Conservation (phyloP, 2,113 vertebrate species). For the Mola mola region DNA sequence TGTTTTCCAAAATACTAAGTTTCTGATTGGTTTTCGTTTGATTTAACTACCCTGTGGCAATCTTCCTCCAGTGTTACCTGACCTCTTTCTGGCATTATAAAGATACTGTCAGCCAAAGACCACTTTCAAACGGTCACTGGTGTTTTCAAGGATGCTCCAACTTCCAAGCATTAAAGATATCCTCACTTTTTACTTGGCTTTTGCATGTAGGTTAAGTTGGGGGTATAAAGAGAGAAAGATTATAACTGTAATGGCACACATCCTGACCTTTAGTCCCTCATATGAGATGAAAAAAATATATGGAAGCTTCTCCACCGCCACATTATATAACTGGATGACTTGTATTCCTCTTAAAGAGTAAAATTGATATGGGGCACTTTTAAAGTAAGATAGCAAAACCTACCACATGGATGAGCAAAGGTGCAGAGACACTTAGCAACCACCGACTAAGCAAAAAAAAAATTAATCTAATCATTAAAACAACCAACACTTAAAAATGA, state of each 20-base stretch:
- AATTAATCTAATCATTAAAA: background rate
- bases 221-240: too few relatives aligned
- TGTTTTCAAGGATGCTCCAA: too few relatives aligned
- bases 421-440: background rate
- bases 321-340: background rate
- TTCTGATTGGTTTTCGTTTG: background rate
- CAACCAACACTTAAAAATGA: background rate
- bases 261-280: background rate
- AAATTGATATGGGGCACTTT: background rate
- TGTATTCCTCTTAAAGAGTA: background rate
- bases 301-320: background rate
- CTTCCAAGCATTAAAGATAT: slow-evolving; percentile 12
- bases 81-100: too few relatives aligned
- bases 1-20: background rate
- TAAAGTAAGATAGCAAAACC: too few relatives aligned
- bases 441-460: too few relatives aligned
- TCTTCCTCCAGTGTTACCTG: background rate
- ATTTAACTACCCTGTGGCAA: background rate
- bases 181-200: too few relatives aligned
- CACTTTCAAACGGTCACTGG: too few relatives aligned
- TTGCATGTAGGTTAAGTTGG: too few relatives aligned
- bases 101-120: too few relatives aligned
- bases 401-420: background rate
- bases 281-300: too few relatives aligned
- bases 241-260: background rate